These are phyloP conservation scores for Druon quercuslanigerum DNA, from an alignment of 1,140 invertebrate genomes.

Conservation along the genomic window DNA sequence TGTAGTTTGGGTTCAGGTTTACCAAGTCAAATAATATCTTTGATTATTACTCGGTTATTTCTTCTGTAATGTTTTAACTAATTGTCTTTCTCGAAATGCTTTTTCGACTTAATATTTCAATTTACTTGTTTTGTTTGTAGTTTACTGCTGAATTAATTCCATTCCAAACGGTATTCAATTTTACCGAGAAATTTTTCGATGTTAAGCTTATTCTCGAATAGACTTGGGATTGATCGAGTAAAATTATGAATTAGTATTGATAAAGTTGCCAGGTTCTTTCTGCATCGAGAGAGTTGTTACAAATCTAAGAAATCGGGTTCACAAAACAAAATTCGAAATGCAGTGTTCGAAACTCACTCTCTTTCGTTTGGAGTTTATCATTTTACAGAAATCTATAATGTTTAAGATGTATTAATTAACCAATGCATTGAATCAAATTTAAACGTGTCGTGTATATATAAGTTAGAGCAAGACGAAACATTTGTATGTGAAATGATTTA, in stretches of 20 bases:
- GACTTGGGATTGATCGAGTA: not conserved
- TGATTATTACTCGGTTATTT: too few species aligned
- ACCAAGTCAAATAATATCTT: too few species aligned
- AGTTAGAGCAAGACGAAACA: conserved; percentile 6
- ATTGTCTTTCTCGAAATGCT: too few species aligned
- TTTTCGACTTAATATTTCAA: too few species aligned
- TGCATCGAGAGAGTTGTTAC: not conserved
- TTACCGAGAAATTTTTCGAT: not conserved
- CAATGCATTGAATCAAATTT: conserved; percentile 24
- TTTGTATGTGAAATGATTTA: conserved; percentile 22
- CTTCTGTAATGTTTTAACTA: too few species aligned
- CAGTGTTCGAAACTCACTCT: conserved; percentile 18
- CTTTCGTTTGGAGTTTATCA: not conserved
- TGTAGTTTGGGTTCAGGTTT: too few species aligned
- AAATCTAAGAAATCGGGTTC: conserved; percentile 20
- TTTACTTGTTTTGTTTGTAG: too few species aligned
- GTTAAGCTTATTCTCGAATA: not conserved
- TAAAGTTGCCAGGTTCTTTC: conserved; percentile 5
- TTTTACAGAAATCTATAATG: not conserved
- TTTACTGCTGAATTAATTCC: too few species aligned
- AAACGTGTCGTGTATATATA: conserved; percentile 5
- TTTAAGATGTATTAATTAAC: not conserved
- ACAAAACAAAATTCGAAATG: not conserved
- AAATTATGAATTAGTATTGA: conserved; percentile 7
- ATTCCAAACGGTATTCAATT: not conserved